Conservation (phyloP, 1,140 invertebrate species). For the Calliphora vicina region DNA sequence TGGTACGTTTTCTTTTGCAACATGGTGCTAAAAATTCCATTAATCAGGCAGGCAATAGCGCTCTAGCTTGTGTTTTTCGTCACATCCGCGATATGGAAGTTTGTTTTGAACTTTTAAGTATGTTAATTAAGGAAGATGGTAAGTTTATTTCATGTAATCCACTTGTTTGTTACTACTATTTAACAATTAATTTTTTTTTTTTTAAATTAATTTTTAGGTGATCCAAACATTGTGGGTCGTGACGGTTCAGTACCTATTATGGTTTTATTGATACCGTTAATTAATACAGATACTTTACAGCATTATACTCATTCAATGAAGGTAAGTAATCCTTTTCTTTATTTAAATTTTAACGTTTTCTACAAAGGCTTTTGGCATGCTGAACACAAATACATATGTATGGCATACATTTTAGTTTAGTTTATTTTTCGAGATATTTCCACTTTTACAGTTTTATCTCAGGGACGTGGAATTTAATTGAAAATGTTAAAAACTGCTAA, state of each 20-base stretch:
- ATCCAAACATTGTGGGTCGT: constrained; percentile 74
- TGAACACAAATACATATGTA: no score
- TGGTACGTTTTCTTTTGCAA: constrained; percentile 71
- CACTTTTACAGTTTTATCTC: no score
- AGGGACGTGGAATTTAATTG: no score
- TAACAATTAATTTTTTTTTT: neutral
- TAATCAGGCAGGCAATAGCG: constrained; percentile 76
- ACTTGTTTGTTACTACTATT: constrained; percentile 44
- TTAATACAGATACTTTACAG: constrained; percentile 78
- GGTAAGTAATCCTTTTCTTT: constrained; percentile 63
- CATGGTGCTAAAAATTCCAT: constrained; percentile 74
- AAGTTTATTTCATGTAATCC: neutral
- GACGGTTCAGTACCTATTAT: constrained; percentile 78
- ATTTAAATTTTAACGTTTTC: no score
- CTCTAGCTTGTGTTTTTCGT: constrained; percentile 75
- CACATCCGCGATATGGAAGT: constrained; percentile 81
- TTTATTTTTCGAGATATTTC: no score
- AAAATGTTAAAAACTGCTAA: no score
- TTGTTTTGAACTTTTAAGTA: constrained; percentile 75
- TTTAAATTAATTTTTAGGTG: constrained; percentile 55
- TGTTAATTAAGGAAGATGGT: constrained; percentile 74
- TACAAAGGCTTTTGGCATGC: no score
- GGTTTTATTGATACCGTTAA: constrained; percentile 77
- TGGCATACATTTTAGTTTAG: no score
- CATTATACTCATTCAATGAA: constrained; percentile 80